Conservation (phyloP, 2,113 vertebrate species). For the Oreochromis tanganicae region DNA sequence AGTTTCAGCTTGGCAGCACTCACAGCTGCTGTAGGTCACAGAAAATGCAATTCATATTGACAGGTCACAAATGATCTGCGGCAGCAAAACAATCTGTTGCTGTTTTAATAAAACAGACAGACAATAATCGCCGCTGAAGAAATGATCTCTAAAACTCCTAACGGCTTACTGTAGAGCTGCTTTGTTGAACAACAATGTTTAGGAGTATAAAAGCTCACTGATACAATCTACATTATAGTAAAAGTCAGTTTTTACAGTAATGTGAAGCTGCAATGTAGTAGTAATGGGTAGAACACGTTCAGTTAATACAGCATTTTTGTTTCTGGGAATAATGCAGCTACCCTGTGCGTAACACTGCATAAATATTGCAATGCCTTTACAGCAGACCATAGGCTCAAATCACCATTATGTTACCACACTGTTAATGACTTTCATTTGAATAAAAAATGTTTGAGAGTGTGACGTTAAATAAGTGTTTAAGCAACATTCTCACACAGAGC, state of each 20-base stretch:
- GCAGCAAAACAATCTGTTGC: neutral
- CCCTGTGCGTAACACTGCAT: neutral
- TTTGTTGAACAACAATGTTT: neutral
- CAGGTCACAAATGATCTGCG: neutral
- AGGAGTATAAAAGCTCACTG: neutral
- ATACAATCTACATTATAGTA: neutral
- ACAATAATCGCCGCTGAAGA: neutral
- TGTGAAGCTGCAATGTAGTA: neutral
- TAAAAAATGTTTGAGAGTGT: neutral
- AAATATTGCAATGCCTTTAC: neutral
- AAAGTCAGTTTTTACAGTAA: neutral
- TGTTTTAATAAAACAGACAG: neutral
- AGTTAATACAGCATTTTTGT: neutral
- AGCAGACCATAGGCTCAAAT: neutral
- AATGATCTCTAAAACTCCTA: neutral
- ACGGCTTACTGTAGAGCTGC: neutral
- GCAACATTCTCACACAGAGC: neutral
- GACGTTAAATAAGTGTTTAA: neutral
- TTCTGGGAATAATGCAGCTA: neutral
- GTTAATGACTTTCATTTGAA: neutral
- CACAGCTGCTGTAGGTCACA: neutral
- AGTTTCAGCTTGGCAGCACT: neutral
- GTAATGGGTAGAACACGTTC: neutral
- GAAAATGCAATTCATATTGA: neutral
- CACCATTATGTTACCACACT: neutral